These are phyloP conservation scores for Schizotus pectinicornis DNA, from an alignment of 2,888 invertebrate species.

Conservation along the genomic window DNA sequence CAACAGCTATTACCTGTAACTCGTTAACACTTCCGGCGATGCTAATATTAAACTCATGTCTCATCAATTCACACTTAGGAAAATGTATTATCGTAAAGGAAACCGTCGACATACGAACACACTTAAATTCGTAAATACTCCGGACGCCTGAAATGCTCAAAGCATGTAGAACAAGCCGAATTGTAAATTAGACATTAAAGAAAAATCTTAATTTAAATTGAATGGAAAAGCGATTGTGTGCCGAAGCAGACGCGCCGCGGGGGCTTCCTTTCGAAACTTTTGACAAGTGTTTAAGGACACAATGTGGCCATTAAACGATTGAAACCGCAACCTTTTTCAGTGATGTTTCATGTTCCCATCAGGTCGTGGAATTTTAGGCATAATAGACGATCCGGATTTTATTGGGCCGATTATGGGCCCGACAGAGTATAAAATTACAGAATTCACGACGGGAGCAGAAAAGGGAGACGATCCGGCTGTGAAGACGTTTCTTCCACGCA, in stretches of 20 bases:
- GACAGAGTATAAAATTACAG: constrained; percentile 11
- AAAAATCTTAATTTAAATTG: constrained; percentile 27
- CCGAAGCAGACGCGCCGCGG: not conserved
- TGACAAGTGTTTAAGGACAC: constrained; percentile 23
- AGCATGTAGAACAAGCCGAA: constrained; percentile 29
- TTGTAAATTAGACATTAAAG: constrained; percentile 15
- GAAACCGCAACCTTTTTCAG: constrained; percentile 20
- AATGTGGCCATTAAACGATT: constrained; percentile 15
- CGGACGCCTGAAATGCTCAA: constrained; percentile 38
- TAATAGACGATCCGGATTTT: constrained; percentile 18
- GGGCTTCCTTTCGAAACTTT: constrained; percentile 21
- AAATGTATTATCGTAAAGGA: constrained; percentile 23
- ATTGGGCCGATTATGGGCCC: constrained; percentile 14
- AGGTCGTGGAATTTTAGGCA: constrained; percentile 3
- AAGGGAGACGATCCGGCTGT: too few species aligned
- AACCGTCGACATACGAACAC: constrained; percentile 22
- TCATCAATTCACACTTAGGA: constrained; percentile 25
- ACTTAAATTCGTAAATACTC: constrained; percentile 25
- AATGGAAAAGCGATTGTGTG: constrained; percentile 15
- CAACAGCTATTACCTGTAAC: constrained; percentile 9
- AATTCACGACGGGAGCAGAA: not conserved
- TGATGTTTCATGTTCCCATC: constrained; percentile 14
- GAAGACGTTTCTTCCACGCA: too few species aligned
- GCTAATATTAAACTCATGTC: constrained; percentile 25
- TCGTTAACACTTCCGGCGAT: constrained; percentile 22